A percentile compares a stretch with the other conserved stretches of the same genome.
Evolutionary conservation across 2,888 invertebrate genomes (phyloP).

Genomic region (Caenorhabditis sinica): DNA sequence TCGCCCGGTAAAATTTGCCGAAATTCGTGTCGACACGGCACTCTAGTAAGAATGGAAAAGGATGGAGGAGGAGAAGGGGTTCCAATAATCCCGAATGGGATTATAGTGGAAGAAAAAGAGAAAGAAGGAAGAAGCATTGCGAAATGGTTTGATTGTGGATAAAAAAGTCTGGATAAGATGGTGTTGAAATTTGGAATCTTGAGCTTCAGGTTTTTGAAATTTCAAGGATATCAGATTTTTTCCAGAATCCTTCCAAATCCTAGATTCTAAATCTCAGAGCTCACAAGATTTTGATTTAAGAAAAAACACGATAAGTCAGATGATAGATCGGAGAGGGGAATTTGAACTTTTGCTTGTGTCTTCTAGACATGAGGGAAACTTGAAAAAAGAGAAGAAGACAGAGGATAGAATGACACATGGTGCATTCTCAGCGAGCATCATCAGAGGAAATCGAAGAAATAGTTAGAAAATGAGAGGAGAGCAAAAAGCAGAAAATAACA

Average conservation of each 20-base stretch:
- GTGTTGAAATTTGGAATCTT: background rate
- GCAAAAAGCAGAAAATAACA: constrained; percentile 20
- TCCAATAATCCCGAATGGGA: constrained; percentile 44
- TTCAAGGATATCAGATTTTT: background rate
- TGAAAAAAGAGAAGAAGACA: constrained; percentile 10
- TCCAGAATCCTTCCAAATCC: background rate
- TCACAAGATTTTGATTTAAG: background rate
- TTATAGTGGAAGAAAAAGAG: constrained; percentile 3
- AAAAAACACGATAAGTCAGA: constrained; percentile 9
- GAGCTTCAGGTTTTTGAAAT: background rate
- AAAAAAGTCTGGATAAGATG: background rate
- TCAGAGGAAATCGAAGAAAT: background rate
- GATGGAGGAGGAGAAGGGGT: constrained; percentile 13
- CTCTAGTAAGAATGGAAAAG: background rate
- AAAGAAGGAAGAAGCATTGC: constrained; percentile 27
- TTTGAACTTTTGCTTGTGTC: constrained; percentile 6
- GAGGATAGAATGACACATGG: constrained; percentile 15
- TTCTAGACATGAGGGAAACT: background rate
- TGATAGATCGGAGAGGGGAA: constrained; percentile 31
- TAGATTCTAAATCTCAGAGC: background rate
- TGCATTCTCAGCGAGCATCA: background rate
- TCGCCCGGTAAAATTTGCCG: no score
- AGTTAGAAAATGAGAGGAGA: constrained; percentile 19
- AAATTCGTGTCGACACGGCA: no score
- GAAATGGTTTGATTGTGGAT: constrained; percentile 3